Conservation (phyloP, 2,797 vertebrate species). For the Spinus olivaceus region DNA sequence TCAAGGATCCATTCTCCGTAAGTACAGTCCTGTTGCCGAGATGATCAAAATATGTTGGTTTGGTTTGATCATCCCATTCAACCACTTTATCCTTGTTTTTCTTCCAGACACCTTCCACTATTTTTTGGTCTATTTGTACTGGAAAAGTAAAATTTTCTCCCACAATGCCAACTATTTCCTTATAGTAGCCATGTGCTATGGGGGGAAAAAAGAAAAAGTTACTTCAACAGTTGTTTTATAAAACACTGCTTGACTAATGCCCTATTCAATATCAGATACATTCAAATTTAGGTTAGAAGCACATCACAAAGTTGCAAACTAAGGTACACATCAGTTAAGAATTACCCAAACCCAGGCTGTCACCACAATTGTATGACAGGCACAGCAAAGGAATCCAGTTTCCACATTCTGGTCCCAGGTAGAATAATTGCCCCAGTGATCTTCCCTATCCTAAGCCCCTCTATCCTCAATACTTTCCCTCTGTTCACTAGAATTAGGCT, state of each 20-base stretch:
- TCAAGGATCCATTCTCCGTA: neutral
- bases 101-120: neutral
- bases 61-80: neutral
- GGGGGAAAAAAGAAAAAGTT: neutral
- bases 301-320: neutral
- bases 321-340: neutral
- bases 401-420: neutral
- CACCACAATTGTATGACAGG: neutral
- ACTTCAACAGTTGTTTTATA: neutral
- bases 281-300: neutral
- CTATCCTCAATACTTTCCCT: neutral
- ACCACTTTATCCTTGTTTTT: neutral
- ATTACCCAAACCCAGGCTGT: neutral
- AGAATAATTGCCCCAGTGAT: neutral
- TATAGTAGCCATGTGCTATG: neutral
- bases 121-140: neutral
- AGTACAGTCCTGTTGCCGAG: neutral
- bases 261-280: neutral
- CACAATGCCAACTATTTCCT: neutral
- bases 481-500: neutral
- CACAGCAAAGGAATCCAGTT: neutral
- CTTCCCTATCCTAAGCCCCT: neutral
- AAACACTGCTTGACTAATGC: neutral
- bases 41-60: rapidly evolving
- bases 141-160: conserved; percentile 41